Evolutionary conservation across 2,113 vertebrate species (phyloP), one percentile per base, ranked within the genome.

Genomic region (Todiramphus chloris): DNA sequence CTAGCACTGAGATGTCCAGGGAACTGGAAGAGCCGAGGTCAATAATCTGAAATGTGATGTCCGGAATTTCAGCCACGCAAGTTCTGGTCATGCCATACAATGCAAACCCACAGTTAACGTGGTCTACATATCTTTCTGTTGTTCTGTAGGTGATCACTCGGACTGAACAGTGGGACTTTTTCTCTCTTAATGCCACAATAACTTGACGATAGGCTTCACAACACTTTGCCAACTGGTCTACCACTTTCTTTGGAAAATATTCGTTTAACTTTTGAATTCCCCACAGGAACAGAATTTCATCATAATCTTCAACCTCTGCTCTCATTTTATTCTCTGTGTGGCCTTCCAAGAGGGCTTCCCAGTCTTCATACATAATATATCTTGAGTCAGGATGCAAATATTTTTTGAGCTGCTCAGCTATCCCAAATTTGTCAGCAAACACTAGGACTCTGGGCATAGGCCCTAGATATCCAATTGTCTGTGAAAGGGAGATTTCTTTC

Each of bases 21-120:
- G 91, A 93, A 64, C 96, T 98, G 48, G 96, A 95, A 90, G 98
- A 98, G 37, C 96, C 96, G 59, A 99, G 97, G 86, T 99, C 98
- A 90, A 99, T 98, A 33, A 98, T 78, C 91, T 99, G 99, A 97
- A 99, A 99, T 27, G 96, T 96, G 72, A 99, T 79, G 70, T 96
- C 97, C 18, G 96, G 87, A 39, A 98, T 93, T 97, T 99, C 99
- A 55, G 97, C 58, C 1, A 97, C 93, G 93, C 98, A 99, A 19
- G 98, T 96, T 92, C 99, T 98, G 27, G 97, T 98, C 98, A 99
- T 97, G 58, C 99, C 99, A 43, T 97, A 97, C 35, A 99, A 91
- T 11, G 96, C 98, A 97, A 98, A 99, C 19, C 98, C 99, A 66
- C 98, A 95, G 94, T 97, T 98, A 31, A 99, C 5, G 6, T 98